Conservation (phyloP, 2,797 vertebrate species). For the Cynodonichthys magdalenae region DNA sequence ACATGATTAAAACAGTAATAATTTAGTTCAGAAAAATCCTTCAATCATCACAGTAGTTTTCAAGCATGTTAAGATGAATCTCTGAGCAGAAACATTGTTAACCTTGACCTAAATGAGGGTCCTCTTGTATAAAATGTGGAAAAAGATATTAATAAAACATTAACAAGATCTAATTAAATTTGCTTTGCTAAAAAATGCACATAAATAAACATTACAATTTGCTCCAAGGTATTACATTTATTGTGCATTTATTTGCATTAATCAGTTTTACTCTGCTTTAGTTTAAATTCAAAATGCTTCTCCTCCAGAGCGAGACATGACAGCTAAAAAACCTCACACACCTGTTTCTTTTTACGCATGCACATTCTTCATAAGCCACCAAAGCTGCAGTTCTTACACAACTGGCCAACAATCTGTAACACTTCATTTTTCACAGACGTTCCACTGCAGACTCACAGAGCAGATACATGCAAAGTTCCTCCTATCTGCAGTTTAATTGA, state of each 20-base stretch:
- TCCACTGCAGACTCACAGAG: slow-evolving; percentile 39
- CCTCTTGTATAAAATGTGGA: neutral
- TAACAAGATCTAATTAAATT: neutral
- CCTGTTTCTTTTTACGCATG: slow-evolving; percentile 64
- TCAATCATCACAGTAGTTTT: neutral
- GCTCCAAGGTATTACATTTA: neutral
- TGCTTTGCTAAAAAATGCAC: neutral
- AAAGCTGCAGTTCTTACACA: slow-evolving; percentile 47
- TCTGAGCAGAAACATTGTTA: neutral
- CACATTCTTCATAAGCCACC: slow-evolving; percentile 64
- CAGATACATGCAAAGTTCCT: slow-evolving; percentile 14
- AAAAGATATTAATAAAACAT: neutral
- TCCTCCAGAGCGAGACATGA: neutral
- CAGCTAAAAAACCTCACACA: slow-evolving; percentile 25
- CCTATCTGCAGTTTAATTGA: slow-evolving; percentile 25
- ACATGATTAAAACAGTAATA: neutral
- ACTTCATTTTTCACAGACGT: slow-evolving; percentile 54
- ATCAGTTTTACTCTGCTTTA: neutral
- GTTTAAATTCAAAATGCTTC: neutral
- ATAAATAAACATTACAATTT: neutral
- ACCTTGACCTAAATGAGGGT: neutral
- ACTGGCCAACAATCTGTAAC: slow-evolving; percentile 46
- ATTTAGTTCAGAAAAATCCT: neutral
- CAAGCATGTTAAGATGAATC: neutral
- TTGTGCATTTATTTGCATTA: neutral